phyloP scores from a whole-genome alignment of 2,797 vertebrate genomes.

The Microcaecilia unicolor region DNA sequence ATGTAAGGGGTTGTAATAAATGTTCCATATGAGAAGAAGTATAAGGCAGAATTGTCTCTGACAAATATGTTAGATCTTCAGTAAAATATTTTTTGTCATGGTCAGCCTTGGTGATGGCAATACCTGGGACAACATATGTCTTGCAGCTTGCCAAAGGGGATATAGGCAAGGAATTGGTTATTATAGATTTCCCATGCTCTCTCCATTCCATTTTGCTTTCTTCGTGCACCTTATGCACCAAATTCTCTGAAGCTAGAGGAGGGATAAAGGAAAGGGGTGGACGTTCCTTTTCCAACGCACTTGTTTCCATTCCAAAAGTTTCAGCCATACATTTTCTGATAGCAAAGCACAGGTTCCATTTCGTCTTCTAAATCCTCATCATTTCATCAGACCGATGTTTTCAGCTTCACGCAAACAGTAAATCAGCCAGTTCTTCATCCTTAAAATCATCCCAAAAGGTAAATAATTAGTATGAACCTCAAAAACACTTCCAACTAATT shows the following conservation, averaged over 20 bases:
- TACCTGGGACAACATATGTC: background rate
- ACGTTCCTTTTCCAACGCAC: conserved; percentile 33
- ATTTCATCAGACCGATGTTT: background rate
- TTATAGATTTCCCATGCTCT: conserved; percentile 3
- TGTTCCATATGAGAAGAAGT: background rate
- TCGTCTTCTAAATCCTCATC: conserved; percentile 8
- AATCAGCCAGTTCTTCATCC: conserved; percentile 4
- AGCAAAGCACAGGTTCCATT: conserved; percentile 7
- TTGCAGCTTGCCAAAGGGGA: background rate
- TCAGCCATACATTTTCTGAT: conserved; percentile 21
- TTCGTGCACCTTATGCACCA: conserved; percentile 16
- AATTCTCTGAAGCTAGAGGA: conserved; percentile 18
- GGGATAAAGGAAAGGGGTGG: conserved; percentile 23
- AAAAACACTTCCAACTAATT: too few relatives aligned
- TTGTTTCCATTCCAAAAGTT: conserved; percentile 57
- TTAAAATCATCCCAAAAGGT: conserved; percentile 6
- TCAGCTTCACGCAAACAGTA: background rate
- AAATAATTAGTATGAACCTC: too few relatives aligned
- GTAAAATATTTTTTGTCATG: background rate
- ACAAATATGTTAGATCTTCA: conserved; percentile 3
- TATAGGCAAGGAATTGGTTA: background rate
- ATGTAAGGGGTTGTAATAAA: background rate
- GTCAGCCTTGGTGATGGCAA: background rate
- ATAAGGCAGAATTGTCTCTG: conserved; percentile 1
- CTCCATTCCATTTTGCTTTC: conserved; percentile 8